Percentiles rank a stretch among this genome's conserved stretches.
Evolutionary conservation across 2,888 invertebrate species (phyloP).

Genomic region (Bimastos eiseni): DNA sequence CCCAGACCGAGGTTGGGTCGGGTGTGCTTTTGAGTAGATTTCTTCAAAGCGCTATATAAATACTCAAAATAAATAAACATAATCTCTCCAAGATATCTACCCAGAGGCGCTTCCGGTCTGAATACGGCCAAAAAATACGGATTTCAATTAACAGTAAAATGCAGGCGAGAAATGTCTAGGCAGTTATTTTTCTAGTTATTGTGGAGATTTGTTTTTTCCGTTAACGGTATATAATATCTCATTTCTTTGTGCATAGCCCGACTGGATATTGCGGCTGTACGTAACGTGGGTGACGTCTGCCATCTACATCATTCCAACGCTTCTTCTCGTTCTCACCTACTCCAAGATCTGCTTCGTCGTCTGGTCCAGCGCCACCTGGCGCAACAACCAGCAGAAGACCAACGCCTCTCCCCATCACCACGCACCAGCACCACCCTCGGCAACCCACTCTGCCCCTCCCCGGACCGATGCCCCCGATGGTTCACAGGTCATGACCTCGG

Average conservation of each 20-base stretch:
- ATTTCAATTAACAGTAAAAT: too few relatives aligned
- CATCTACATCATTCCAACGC: slow-evolving; percentile 62
- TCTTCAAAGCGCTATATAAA: too few relatives aligned
- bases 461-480: background rate
- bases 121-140: too few relatives aligned
- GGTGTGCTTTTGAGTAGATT: too few relatives aligned
- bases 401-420: background rate
- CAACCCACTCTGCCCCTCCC: background rate
- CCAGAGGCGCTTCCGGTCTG: too few relatives aligned
- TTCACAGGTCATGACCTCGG: background rate
- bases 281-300: slow-evolving; percentile 59
- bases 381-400: background rate
- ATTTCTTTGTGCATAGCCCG: slow-evolving; percentile 40
- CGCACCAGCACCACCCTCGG: background rate
- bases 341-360: slow-evolving; percentile 59
- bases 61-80: too few relatives aligned
- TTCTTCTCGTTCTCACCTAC: slow-evolving; percentile 59
- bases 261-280: slow-evolving; percentile 57
- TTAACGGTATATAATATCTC: background rate
- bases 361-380: slow-evolving; percentile 48
- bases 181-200: too few relatives aligned
- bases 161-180: too few relatives aligned
- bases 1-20: too few relatives aligned
- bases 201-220: too few relatives aligned
- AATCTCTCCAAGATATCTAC: too few relatives aligned